phyloP scores from a whole-genome alignment of 2,888 invertebrate species.

The Catocala fraxini region DNA sequence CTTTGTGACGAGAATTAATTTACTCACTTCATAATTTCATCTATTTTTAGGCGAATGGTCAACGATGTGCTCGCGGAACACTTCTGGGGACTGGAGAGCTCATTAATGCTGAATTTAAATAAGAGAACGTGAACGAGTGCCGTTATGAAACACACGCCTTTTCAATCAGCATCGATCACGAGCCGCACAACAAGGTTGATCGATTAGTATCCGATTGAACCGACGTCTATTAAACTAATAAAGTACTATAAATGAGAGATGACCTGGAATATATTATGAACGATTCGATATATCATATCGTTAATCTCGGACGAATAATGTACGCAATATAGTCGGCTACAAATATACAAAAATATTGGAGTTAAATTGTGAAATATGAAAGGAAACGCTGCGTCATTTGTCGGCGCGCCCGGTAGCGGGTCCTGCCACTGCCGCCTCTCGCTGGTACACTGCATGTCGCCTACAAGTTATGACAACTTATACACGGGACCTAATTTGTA shows the following conservation, averaged over 20 bases:
- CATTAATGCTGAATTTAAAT: slow-evolving; percentile 10
- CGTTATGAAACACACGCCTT: slow-evolving; percentile 1
- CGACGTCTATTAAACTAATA: slow-evolving; percentile 26
- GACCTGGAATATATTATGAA: slow-evolving; percentile 23
- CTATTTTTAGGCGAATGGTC: slow-evolving; percentile 19
- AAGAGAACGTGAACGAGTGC: background rate
- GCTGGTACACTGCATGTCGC: too few relatives aligned
- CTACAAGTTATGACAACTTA: too few relatives aligned
- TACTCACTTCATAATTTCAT: slow-evolving; percentile 34
- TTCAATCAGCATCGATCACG: slow-evolving; percentile 34
- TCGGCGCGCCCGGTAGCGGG: background rate
- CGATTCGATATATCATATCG: slow-evolving; percentile 17
- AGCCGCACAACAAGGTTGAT: slow-evolving; percentile 28
- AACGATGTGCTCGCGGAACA: slow-evolving; percentile 5
- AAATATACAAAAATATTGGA: slow-evolving; percentile 8
- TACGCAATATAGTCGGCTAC: background rate
- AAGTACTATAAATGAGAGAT: slow-evolving; percentile 25
- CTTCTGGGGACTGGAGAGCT: slow-evolving; percentile 3
- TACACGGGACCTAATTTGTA: too few relatives aligned
- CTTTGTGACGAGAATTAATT: slow-evolving; percentile 31
- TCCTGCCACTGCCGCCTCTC: too few relatives aligned
- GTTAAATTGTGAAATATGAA: slow-evolving; percentile 19
- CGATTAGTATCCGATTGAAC: slow-evolving; percentile 28
- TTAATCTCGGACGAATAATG: slow-evolving; percentile 15
- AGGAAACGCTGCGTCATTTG: slow-evolving; percentile 10